Evolutionary conservation across 1,140 invertebrate genomes (phyloP).

Genomic region (Bombus cullumanus): DNA sequence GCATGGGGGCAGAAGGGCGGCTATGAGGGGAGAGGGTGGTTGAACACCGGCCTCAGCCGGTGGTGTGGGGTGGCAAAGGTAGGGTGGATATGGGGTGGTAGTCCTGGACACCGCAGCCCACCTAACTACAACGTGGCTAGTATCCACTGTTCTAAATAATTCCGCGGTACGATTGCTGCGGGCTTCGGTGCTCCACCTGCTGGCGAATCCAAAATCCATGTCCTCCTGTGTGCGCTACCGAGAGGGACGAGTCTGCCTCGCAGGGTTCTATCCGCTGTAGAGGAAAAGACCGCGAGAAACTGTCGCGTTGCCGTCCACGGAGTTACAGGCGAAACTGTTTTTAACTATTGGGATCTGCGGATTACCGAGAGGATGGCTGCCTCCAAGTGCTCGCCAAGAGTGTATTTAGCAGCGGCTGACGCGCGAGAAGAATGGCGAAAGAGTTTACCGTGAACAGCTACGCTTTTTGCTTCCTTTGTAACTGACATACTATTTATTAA

Average conservation of each 20-base stretch:
- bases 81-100: slow-evolving; percentile 72
- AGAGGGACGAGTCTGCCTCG: background rate
- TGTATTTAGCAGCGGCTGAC: slow-evolving; percentile 57
- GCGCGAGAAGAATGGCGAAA: slow-evolving; percentile 60
- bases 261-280: background rate
- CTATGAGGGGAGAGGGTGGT: slow-evolving; percentile 48
- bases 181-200: slow-evolving; percentile 76
- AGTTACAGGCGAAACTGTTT: slow-evolving; percentile 51
- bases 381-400: slow-evolving; percentile 6
- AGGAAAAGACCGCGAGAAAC: slow-evolving; percentile 44
- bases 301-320: background rate
- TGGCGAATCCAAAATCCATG: slow-evolving; percentile 65
- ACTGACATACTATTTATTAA: slow-evolving; percentile 25
- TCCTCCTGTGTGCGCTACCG: slow-evolving; percentile 31
- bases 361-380: slow-evolving; percentile 32
- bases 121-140: slow-evolving; percentile 78
- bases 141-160: slow-evolving; percentile 80
- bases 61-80: slow-evolving; percentile 67
- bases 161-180: slow-evolving; percentile 78
- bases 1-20: slow-evolving; percentile 63
- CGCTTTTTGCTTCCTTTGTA: slow-evolving; percentile 8
- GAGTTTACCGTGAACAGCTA: slow-evolving; percentile 40
- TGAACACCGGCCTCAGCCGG: slow-evolving; percentile 62
- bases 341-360: slow-evolving; percentile 60
- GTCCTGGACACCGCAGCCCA: slow-evolving; percentile 78